A percentile compares a stretch with the other conserved stretches of the same genome.
Evolutionary conservation across 2,797 vertebrate species (phyloP).

Genomic region (Diceros bicornis): DNA sequence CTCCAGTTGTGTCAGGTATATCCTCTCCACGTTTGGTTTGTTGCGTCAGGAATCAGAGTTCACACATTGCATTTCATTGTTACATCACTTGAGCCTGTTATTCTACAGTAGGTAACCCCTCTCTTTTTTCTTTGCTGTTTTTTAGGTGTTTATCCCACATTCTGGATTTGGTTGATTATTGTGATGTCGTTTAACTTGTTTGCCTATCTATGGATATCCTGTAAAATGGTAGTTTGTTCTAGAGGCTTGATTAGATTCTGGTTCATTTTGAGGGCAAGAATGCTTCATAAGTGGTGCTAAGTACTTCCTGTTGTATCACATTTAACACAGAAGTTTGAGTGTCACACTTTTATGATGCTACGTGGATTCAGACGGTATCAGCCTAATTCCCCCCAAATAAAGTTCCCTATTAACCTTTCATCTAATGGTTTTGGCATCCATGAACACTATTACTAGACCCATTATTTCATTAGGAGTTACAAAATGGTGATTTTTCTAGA

Average conservation of each 20-base stretch:
- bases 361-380: background rate
- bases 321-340: background rate
- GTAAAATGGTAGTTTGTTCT: background rate
- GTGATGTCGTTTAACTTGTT: background rate
- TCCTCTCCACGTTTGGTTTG: background rate
- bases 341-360: background rate
- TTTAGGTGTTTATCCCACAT: background rate
- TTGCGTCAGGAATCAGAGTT: background rate
- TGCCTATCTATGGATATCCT: background rate
- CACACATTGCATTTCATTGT: background rate
- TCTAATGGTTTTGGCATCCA: background rate
- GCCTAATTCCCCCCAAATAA: background rate
- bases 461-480: background rate
- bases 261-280: background rate
- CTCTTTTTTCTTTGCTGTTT: background rate
- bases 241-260: background rate
- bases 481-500: background rate
- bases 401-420: background rate
- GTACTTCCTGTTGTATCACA: background rate
- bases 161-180: background rate
- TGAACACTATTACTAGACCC: background rate
- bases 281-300: background rate
- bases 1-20: background rate
- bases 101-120: background rate
- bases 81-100: background rate